Percentiles rank a stretch among this genome's conserved stretches.
Evolutionary conservation across 2,888 invertebrate genomes (phyloP).

Genomic region (Acleris holmiana): DNA sequence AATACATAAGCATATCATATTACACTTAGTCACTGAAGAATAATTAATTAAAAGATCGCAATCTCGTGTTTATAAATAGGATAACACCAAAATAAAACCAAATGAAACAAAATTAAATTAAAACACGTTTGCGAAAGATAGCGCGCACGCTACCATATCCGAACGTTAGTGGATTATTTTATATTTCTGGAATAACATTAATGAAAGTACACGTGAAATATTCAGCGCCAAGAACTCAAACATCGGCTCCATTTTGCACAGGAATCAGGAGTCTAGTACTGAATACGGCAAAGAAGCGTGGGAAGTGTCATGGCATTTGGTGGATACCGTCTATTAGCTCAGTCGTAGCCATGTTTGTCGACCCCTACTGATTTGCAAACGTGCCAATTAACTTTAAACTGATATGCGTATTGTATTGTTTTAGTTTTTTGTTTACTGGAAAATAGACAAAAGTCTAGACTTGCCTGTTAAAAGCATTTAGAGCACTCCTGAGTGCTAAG

Average conservation of each 20-base stretch:
- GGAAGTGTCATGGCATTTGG: conserved; percentile 22
- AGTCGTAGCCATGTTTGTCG: conserved; percentile 19
- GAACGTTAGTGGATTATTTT: conserved; percentile 10
- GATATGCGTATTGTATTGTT: conserved; percentile 14
- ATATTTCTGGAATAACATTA: conserved; percentile 15
- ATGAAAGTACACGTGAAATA: conserved; percentile 15
- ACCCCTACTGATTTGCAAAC: conserved; percentile 30
- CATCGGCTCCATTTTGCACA: no score
- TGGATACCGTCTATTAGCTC: conserved; percentile 18
- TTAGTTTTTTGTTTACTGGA: not conserved
- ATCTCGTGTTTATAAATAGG: not conserved
- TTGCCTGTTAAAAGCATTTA: not conserved
- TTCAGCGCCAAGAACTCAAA: no score
- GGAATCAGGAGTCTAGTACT: no score
- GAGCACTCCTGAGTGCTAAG: not conserved
- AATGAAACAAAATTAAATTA: conserved; percentile 1
- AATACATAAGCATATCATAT: no score
- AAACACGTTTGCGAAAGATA: conserved; percentile 19
- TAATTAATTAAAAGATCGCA: no score
- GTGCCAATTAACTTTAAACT: conserved; percentile 10
- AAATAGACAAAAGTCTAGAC: not conserved
- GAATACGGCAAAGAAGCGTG: conserved; percentile 2
- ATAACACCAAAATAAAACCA: no score
- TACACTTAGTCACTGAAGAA: no score
- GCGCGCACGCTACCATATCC: conserved; percentile 10